Percentiles rank a stretch among this genome's conserved stretches.
Evolutionary conservation across 2,797 vertebrate species (phyloP).

Genomic region (Cetoscarus ocellatus): DNA sequence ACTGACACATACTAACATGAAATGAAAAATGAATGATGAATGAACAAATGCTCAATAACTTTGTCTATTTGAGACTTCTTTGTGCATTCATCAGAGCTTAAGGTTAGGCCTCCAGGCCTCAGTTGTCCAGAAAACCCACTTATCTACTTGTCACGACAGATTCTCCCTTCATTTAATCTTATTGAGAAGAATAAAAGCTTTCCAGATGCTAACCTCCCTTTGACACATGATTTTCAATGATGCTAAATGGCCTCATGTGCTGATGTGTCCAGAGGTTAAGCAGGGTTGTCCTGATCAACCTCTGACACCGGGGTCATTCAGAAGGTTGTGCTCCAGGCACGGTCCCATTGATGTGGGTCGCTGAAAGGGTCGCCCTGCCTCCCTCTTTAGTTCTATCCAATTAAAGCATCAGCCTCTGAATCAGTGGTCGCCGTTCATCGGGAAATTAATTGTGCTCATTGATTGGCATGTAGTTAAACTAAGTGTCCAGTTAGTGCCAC

Average conservation of each 20-base stretch:
- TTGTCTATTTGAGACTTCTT: too few species aligned
- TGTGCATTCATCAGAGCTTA: neutral
- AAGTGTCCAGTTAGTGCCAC: constrained; percentile 47
- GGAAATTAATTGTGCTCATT: constrained; percentile 72
- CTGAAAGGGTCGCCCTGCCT: constrained; percentile 69
- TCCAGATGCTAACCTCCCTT: constrained; percentile 70
- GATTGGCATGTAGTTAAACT: constrained; percentile 69
- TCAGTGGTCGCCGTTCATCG: constrained; percentile 63
- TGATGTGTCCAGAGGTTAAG: constrained; percentile 81
- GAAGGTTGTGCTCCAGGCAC: constrained; percentile 73
- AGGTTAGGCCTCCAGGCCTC: neutral
- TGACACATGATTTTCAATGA: constrained; percentile 78
- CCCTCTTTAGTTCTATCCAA: constrained; percentile 76
- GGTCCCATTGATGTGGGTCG: constrained; percentile 78
- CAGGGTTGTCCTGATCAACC: constrained; percentile 81
- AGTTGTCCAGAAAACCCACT: constrained; percentile 25
- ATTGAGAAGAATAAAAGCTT: constrained; percentile 47
- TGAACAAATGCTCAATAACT: too few species aligned
- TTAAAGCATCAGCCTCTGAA: constrained; percentile 72
- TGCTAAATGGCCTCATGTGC: constrained; percentile 74
- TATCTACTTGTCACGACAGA: constrained; percentile 40
- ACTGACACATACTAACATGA: too few species aligned
- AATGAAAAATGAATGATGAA: too few species aligned
- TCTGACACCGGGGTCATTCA: constrained; percentile 84
- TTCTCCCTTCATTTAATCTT: constrained; percentile 31